phyloP scores from a whole-genome alignment of 2,888 invertebrate genomes.

The Petrolisthes manimaculis region DNA sequence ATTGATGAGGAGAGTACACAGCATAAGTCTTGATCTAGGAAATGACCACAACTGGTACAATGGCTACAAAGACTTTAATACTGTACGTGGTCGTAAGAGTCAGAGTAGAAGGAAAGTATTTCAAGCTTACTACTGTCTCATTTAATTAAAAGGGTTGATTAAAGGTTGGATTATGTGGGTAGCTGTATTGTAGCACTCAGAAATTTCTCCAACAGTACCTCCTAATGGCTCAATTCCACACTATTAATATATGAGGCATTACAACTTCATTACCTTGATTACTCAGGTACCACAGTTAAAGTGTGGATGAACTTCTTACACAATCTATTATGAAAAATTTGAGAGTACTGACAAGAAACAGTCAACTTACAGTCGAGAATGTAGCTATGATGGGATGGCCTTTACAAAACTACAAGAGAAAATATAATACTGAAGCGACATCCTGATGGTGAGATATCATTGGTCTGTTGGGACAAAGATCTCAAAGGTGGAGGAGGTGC shows the following conservation, averaged over 20 bases:
- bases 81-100: too few relatives aligned
- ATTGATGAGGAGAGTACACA: too few relatives aligned
- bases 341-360: slow-evolving; percentile 48
- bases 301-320: not conserved
- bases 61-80: too few relatives aligned
- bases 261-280: slow-evolving; percentile 44
- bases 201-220: slow-evolving; percentile 6
- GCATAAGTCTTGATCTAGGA: too few relatives aligned
- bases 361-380: slow-evolving; percentile 23
- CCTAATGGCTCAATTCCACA: too few relatives aligned
- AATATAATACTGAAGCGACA: slow-evolving; percentile 34
- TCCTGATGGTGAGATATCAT: slow-evolving; percentile 30
- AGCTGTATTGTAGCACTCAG: too few relatives aligned
- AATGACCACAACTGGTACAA: too few relatives aligned
- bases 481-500: slow-evolving; percentile 48
- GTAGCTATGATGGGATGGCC: slow-evolving; percentile 25
- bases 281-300: slow-evolving; percentile 41
- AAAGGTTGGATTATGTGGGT: too few relatives aligned
- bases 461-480: slow-evolving; percentile 26
- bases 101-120: too few relatives aligned
- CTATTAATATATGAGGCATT: not conserved
- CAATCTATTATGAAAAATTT: not conserved
- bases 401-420: slow-evolving; percentile 30
- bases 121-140: too few relatives aligned
- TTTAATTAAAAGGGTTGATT: too few relatives aligned